These are phyloP conservation scores for Myripristis murdjan DNA, from an alignment of 2,797 vertebrate genomes.

Conservation along the genomic window DNA sequence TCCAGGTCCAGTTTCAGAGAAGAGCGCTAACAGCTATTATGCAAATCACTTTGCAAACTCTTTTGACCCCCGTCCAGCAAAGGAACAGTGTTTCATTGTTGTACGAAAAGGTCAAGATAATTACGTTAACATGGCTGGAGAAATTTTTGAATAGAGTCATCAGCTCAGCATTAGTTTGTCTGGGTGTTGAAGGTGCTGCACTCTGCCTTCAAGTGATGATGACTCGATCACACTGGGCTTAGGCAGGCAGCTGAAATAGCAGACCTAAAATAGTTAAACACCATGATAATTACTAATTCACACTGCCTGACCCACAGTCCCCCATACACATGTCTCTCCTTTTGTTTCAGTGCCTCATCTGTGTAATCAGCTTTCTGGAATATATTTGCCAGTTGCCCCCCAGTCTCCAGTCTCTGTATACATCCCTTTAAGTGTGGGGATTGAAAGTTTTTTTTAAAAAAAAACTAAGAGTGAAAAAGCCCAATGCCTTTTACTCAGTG, in stretches of 20 bases:
- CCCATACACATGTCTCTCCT: conserved; percentile 6
- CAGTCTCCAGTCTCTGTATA: not conserved
- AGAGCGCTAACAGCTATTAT: conserved; percentile 45
- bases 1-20: conserved; percentile 45
- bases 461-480: conserved; percentile 30
- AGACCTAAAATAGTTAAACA: conserved; percentile 33
- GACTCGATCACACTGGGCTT: conserved; percentile 15
- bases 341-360: conserved; percentile 6
- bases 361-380: conserved; percentile 11
- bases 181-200: conserved; percentile 25
- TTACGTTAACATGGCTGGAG: conserved; percentile 25
- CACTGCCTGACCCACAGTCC: conserved; percentile 23
- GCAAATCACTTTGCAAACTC: conserved; percentile 37
- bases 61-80: conserved; percentile 10
- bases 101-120: conserved; percentile 29
- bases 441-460: conserved; percentile 9
- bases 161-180: conserved; percentile 16
- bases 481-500: conserved; percentile 22
- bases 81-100: conserved; percentile 27
- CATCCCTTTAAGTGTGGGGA: conserved; percentile 4
- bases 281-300: conserved; percentile 4
- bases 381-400: not conserved
- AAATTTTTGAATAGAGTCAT: not conserved
- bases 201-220: not conserved
- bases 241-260: conserved; percentile 16